Conservation (phyloP, 2,797 vertebrate species). For the Lithobates pipiens region DNA sequence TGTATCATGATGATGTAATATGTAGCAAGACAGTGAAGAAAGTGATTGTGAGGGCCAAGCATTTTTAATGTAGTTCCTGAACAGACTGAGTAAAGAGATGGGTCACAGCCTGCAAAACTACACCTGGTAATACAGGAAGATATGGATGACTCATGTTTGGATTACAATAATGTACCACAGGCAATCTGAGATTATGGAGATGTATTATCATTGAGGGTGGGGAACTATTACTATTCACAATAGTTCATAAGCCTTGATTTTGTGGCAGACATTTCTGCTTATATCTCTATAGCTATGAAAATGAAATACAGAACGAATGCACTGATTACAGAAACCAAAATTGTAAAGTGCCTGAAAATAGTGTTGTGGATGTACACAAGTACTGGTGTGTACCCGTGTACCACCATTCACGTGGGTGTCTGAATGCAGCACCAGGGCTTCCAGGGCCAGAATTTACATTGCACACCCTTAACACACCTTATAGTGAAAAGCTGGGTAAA, state of each 20-base stretch:
- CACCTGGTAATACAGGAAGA: constrained; percentile 23
- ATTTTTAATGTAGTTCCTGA: neutral
- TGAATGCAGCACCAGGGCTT: too few relatives aligned
- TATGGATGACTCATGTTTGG: constrained; percentile 20
- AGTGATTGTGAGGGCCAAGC: neutral
- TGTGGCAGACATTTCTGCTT: neutral
- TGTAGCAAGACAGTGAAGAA: neutral
- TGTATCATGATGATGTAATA: neutral
- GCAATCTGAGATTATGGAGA: constrained; percentile 37
- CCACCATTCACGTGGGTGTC: too few relatives aligned
- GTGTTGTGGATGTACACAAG: too few relatives aligned
- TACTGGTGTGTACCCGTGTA: too few relatives aligned
- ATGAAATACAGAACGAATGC: too few relatives aligned
- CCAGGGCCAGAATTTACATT: too few relatives aligned
- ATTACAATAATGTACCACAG: constrained; percentile 20
- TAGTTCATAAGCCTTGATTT: neutral
- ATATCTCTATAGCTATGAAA: neutral
- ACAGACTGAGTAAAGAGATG: constrained; percentile 17
- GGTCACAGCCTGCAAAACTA: constrained; percentile 35
- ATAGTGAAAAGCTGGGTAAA: too few relatives aligned
- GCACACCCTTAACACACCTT: too few relatives aligned
- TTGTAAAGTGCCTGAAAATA: too few relatives aligned
- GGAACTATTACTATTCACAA: neutral
- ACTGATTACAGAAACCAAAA: too few relatives aligned
- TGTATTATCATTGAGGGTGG: constrained; percentile 20